Conservation (phyloP, 2,888 invertebrate species). For the Endomychus coccineus region DNA sequence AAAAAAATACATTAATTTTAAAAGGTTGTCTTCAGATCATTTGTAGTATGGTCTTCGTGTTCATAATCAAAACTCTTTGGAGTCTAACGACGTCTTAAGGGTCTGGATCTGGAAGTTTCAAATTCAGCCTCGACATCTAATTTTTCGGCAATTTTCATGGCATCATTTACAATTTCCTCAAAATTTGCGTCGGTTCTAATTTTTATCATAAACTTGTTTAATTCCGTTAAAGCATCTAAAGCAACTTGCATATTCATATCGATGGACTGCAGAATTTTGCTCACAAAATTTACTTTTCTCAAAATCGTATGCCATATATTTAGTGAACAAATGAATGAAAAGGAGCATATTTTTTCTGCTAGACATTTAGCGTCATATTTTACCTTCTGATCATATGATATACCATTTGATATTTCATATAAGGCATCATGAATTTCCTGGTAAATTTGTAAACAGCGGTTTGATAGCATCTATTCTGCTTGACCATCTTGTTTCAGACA, state of each 20-base stretch:
- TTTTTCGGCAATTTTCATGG: constrained; percentile 22
- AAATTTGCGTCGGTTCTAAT: constrained; percentile 20
- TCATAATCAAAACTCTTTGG: constrained; percentile 22
- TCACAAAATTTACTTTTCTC: constrained; percentile 22
- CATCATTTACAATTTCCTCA: constrained; percentile 19
- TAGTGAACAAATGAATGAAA: constrained; percentile 18
- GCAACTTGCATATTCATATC: constrained; percentile 23
- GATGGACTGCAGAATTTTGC: constrained; percentile 18
- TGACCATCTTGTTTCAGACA: too few relatives aligned
- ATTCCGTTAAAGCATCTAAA: constrained; percentile 22
- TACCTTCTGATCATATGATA: too few relatives aligned
- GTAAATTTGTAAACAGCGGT: too few relatives aligned
- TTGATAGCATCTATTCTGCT: too few relatives aligned
- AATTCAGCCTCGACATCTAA: constrained; percentile 22
- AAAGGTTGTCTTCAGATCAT: constrained; percentile 18
- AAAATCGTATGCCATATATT: constrained; percentile 19
- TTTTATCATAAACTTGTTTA: constrained; percentile 21
- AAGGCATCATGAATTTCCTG: too few relatives aligned
- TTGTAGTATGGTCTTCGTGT: constrained; percentile 19
- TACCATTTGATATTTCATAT: too few relatives aligned
- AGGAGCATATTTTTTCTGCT: too few relatives aligned
- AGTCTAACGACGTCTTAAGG: constrained; percentile 20
- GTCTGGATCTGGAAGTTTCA: constrained; percentile 19
- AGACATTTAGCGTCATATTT: too few relatives aligned
- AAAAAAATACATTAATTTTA: constrained; percentile 20